Evolutionary conservation across 35 echinoderm and acorn worm genomes (phyloP).

Genomic region (Lytechinus variegatus): DNA sequence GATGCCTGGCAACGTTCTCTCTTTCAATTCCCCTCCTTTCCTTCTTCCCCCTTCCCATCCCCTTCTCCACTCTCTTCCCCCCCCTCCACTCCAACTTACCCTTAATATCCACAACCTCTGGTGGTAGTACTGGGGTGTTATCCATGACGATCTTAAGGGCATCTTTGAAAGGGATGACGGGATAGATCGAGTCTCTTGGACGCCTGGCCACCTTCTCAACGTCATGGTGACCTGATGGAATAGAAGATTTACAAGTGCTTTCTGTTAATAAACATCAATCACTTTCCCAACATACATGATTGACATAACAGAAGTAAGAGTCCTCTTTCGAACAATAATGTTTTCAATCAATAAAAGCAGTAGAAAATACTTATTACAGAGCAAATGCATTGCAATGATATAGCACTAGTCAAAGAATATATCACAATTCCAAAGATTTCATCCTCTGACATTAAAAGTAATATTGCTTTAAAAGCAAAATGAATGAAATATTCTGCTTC

Average conservation of each 20-base stretch:
- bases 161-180: conserved; percentile 80
- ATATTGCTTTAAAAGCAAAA: too few relatives aligned
- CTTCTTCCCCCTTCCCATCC: neutral
- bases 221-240: conserved; percentile 69
- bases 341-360: too few relatives aligned
- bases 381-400: too few relatives aligned
- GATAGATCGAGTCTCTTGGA: conserved; percentile 82
- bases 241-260: neutral
- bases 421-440: too few relatives aligned
- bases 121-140: conserved; percentile 53
- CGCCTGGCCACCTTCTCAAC: conserved; percentile 89
- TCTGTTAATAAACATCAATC: neutral
- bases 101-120: conserved; percentile 56
- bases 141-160: conserved; percentile 78
- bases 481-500: too few relatives aligned
- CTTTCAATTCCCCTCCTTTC: neutral
- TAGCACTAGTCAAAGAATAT: too few relatives aligned
- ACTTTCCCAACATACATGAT: too few relatives aligned
- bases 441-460: too few relatives aligned
- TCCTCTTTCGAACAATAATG: too few relatives aligned
- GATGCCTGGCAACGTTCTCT: conserved; percentile 73
- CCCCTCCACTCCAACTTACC: conserved; percentile 28
- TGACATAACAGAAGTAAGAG: too few relatives aligned
- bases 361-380: too few relatives aligned
- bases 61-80: neutral